phyloP scores from a whole-genome alignment of 2,888 invertebrate genomes.

The Stratiomys singularior region DNA sequence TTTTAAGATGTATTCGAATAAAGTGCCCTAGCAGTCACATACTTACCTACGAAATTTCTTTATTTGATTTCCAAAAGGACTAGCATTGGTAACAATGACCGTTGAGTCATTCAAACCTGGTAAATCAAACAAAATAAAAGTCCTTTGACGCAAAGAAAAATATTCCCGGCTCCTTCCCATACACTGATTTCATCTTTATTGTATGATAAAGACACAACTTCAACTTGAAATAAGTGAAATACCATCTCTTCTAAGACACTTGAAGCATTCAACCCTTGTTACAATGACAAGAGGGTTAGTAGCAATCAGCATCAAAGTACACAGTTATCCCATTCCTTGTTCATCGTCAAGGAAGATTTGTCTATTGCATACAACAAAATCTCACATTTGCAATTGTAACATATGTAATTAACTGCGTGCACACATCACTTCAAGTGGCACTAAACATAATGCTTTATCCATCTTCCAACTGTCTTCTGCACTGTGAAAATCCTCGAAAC shows the following conservation, averaged over 20 bases:
- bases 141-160: no score
- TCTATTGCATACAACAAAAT: slow-evolving; percentile 20
- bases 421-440: slow-evolving; percentile 49
- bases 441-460: slow-evolving; percentile 13
- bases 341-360: neutral
- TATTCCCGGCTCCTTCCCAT: no score
- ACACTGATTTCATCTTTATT: no score
- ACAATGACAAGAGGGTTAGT: slow-evolving; percentile 1
- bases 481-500: neutral
- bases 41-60: no score
- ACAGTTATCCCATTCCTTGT: no score
- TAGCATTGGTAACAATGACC: no score
- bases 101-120: no score
- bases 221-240: slow-evolving; percentile 28
- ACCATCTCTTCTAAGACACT: slow-evolving; percentile 4
- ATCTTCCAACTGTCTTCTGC: neutral
- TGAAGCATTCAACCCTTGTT: slow-evolving; percentile 8
- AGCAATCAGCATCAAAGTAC: neutral
- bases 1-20: no score
- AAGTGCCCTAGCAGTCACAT: no score
- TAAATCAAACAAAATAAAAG: no score
- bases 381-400: slow-evolving; percentile 47
- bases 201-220: no score
- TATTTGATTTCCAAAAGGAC: no score
- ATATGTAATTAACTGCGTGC: slow-evolving; percentile 50